Evolutionary conservation across 2,888 invertebrate species (phyloP).

Genomic region (Escarpia spicata): DNA sequence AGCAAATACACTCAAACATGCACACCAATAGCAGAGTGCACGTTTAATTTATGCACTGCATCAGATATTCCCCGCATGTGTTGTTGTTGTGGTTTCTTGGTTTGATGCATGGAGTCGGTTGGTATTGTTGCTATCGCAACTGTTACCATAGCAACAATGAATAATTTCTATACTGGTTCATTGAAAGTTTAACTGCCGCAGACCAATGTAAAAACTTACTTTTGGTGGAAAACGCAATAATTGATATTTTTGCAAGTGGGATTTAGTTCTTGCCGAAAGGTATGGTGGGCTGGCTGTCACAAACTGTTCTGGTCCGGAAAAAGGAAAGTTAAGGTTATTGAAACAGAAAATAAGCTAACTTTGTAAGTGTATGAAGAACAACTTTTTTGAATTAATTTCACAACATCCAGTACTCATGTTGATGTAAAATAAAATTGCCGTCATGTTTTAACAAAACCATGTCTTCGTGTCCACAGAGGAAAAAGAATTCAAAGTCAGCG

Average conservation of each 20-base stretch:
- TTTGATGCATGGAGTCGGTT: conserved; percentile 27
- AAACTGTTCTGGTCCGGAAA: too few species aligned
- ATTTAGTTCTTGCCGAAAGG: too few species aligned
- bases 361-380: too few species aligned
- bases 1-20: neutral
- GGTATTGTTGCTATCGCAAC: conserved; percentile 22
- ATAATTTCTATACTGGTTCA: too few species aligned
- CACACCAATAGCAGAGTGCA: neutral
- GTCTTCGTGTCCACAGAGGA: conserved; percentile 26
- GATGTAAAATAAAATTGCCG: too few species aligned
- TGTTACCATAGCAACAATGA: neutral
- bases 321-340: too few species aligned
- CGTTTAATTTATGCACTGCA: neutral
- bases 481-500: conserved; percentile 21
- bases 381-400: too few species aligned
- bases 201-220: neutral
- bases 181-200: neutral
- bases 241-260: too few species aligned
- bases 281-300: too few species aligned
- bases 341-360: too few species aligned
- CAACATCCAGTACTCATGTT: too few species aligned
- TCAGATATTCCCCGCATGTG: neutral
- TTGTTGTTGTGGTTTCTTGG: conserved; percentile 25
- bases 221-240: too few species aligned
- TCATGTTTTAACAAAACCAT: neutral